Conservation (phyloP, 2,888 invertebrate genomes). For the Pelosia muscerda region DNA sequence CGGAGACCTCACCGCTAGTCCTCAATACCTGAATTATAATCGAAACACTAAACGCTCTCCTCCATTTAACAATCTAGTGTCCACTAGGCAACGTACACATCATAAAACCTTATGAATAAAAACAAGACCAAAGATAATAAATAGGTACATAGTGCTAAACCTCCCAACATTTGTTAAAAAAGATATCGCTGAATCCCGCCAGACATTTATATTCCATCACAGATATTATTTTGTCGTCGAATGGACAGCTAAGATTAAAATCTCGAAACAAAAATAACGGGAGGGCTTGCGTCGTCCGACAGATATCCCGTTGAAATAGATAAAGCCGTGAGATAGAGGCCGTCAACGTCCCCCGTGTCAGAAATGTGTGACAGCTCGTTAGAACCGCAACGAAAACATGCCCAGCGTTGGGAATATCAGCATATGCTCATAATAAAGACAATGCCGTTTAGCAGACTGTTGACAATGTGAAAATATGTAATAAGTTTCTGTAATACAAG, state of each 20-base stretch:
- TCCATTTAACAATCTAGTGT: no score
- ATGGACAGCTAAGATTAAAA: slow-evolving; percentile 59
- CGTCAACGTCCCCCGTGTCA: slow-evolving; percentile 58
- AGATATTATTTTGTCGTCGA: slow-evolving; percentile 37
- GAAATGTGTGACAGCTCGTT: slow-evolving; percentile 66
- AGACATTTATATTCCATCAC: slow-evolving; percentile 24
- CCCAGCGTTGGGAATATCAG: slow-evolving; percentile 51
- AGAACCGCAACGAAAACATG: slow-evolving; percentile 48
- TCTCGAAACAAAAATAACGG: slow-evolving; percentile 61
- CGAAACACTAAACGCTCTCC: no score
- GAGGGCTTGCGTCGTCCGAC: slow-evolving; percentile 37
- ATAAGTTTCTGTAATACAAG: slow-evolving; percentile 4
- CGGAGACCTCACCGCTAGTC: no score
- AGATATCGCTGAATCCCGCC: slow-evolving; percentile 7
- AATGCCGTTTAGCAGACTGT: slow-evolving; percentile 21
- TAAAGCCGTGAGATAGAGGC: slow-evolving; percentile 54
- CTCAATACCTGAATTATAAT: no score
- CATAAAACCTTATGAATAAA: not conserved
- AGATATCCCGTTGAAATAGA: slow-evolving; percentile 57
- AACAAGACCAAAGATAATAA: not conserved
- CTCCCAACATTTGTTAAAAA: not conserved
- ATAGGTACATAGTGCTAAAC: not conserved
- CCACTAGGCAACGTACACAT: not conserved
- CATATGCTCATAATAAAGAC: slow-evolving; percentile 42
- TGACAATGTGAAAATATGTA: slow-evolving; percentile 18